Evolutionary conservation across 1,140 invertebrate genomes (phyloP).

Genomic region (Papilio glaucus): DNA sequence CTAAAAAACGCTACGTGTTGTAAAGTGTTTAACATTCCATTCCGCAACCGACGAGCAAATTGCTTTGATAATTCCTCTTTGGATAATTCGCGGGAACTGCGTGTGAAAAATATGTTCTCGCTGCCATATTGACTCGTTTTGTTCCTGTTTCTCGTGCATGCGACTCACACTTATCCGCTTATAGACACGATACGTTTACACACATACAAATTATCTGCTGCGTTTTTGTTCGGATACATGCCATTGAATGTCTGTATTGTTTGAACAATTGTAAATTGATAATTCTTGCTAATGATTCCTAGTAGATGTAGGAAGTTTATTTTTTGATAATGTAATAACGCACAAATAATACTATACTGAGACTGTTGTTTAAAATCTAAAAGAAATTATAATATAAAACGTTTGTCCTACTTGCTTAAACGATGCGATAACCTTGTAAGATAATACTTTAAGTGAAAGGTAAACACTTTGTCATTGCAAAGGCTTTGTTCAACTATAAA

Average conservation of each 20-base stretch:
- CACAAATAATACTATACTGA: too few relatives aligned
- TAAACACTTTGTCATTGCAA: constrained; percentile 19
- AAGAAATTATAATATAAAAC: neutral
- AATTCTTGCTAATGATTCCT: neutral
- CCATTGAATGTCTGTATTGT: neutral
- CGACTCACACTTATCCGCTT: neutral
- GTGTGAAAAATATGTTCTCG: constrained; percentile 70
- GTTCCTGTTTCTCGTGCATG: constrained; percentile 39
- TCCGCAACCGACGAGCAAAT: constrained; percentile 54
- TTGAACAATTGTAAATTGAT: constrained; percentile 17
- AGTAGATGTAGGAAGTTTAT: neutral
- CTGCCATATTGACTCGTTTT: constrained; percentile 53
- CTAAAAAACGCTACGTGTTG: constrained; percentile 37
- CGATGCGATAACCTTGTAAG: neutral
- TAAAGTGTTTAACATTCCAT: constrained; percentile 61
- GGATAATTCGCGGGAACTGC: constrained; percentile 60
- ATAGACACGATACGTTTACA: neutral
- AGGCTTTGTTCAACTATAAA: constrained; percentile 3
- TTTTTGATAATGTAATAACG: too few relatives aligned
- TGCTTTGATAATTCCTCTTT: constrained; percentile 64
- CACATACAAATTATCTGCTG: neutral
- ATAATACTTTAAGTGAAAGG: constrained; percentile 18
- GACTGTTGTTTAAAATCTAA: neutral
- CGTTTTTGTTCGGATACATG: neutral
- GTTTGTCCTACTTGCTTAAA: neutral